Conservation (phyloP, 1,140 invertebrate species). For the Musca domestica region DNA sequence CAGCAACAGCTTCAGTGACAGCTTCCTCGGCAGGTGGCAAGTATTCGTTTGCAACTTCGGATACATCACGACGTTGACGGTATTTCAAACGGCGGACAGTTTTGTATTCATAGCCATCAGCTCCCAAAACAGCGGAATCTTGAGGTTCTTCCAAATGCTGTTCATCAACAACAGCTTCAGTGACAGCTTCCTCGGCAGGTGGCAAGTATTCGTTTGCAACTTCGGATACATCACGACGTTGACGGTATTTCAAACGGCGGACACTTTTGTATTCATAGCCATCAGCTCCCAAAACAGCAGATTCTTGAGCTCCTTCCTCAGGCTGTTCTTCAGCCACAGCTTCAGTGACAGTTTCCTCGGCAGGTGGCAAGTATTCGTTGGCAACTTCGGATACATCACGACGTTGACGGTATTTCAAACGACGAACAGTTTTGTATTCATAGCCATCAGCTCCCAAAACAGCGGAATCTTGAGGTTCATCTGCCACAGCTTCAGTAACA, state of each 20-base stretch:
- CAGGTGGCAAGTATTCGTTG: constrained; percentile 33
- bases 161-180: constrained; percentile 20
- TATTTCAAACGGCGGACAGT: constrained; percentile 32
- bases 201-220: constrained; percentile 30
- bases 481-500: constrained; percentile 12
- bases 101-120: constrained; percentile 28
- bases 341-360: constrained; percentile 21
- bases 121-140: constrained; percentile 34
- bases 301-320: no score
- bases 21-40: constrained; percentile 26
- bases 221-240: background rate
- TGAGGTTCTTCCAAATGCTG: constrained; percentile 16
- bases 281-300: constrained; percentile 29
- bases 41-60: constrained; percentile 34
- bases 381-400: constrained; percentile 37
- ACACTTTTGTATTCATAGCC: constrained; percentile 31
- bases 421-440: constrained; percentile 38
- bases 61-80: constrained; percentile 33
- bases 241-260: constrained; percentile 28
- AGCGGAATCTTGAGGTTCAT: constrained; percentile 34
- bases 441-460: constrained; percentile 37
- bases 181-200: background rate
- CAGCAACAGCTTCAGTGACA: constrained; percentile 26
- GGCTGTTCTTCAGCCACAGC: constrained; percentile 9
- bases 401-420: constrained; percentile 36